phyloP scores from a whole-genome alignment of 2,797 vertebrate genomes.

The Rhodeus uyekii region DNA sequence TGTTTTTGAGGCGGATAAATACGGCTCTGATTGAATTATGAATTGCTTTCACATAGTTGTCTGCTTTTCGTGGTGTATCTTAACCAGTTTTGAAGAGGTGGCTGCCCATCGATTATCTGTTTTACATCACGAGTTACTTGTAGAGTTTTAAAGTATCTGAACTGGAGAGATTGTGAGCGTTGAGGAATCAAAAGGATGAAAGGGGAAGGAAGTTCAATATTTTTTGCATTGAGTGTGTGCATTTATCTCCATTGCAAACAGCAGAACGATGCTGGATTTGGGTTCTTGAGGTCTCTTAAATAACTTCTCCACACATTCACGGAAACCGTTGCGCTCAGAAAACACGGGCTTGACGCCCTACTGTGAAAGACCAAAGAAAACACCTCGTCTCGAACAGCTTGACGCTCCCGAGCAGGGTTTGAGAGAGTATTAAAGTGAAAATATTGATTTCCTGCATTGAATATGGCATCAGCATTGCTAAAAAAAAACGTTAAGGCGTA shows the following conservation, averaged over 20 bases:
- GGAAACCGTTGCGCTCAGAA: not conserved
- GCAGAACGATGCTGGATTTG: not conserved
- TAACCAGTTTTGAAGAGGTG: not conserved
- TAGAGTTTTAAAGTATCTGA: not conserved
- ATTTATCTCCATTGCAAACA: slow-evolving; percentile 8
- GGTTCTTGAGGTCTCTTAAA: slow-evolving; percentile 12
- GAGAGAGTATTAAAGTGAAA: not conserved
- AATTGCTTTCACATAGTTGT: not conserved
- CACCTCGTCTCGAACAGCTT: not conserved
- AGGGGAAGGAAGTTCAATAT: slow-evolving; percentile 16
- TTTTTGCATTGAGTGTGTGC: not conserved
- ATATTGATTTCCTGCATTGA: slow-evolving; percentile 36
- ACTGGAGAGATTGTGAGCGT: not conserved
- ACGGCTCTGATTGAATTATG: not conserved
- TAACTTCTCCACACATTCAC: slow-evolving; percentile 31
- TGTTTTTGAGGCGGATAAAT: not conserved
- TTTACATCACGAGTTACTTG: not conserved
- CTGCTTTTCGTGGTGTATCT: not conserved
- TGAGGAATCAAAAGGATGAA: not conserved
- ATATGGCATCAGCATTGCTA: not conserved
- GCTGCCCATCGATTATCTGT: not conserved
- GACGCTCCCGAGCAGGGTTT: not conserved
- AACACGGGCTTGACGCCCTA: not conserved
- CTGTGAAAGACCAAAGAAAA: slow-evolving; percentile 7
- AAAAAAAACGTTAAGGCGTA: not conserved